A percentile compares a stretch with the other conserved stretches of the same genome.
Evolutionary conservation across 2,113 vertebrate species (phyloP).

Genomic region (Muntiacus reevesi): DNA sequence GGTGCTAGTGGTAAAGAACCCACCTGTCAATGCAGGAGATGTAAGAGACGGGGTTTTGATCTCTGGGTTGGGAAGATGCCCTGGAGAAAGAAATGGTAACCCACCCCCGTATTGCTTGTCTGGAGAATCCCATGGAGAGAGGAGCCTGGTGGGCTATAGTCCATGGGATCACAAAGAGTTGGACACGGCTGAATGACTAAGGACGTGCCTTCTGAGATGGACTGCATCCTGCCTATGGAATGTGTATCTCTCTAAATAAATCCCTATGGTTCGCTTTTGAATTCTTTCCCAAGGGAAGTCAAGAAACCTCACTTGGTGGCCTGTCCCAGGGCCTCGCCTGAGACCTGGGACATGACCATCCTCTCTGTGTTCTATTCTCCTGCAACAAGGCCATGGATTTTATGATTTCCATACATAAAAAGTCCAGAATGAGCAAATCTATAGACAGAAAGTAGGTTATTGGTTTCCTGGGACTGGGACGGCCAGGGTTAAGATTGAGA

Average conservation of each 20-base stretch:
- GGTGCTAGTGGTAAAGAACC: neutral
- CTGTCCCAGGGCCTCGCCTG: neutral
- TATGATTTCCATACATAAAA: neutral
- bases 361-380: neutral
- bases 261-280: neutral
- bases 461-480: neutral
- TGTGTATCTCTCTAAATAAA: neutral
- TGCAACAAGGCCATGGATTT: neutral
- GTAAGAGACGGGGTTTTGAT: neutral
- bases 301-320: neutral
- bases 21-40: neutral
- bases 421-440: neutral
- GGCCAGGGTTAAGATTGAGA: neutral
- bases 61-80: neutral
- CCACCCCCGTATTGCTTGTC: neutral
- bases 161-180: neutral
- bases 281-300: neutral
- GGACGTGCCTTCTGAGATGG: neutral
- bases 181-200: neutral
- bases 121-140: neutral
- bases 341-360: neutral
- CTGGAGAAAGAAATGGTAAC: neutral
- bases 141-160: neutral
- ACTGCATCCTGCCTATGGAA: neutral
- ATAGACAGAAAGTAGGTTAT: neutral